These are phyloP conservation scores for Calliopsis andreniformis DNA, from an alignment of 1,140 invertebrate genomes.

Conservation along the genomic window DNA sequence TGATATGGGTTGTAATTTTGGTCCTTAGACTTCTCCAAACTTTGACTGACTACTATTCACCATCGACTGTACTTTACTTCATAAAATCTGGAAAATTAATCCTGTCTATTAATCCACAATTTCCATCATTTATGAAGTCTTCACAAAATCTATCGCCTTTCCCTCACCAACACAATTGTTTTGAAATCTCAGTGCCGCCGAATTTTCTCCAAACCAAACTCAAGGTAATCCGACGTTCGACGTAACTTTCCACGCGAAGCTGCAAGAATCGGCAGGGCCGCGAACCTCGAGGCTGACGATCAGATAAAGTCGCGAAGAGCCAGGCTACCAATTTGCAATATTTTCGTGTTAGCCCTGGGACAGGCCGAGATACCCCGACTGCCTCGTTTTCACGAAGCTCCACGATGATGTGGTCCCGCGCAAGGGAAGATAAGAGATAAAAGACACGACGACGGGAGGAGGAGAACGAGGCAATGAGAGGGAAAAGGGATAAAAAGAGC, in stretches of 20 bases:
- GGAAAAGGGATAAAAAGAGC: conserved; percentile 19
- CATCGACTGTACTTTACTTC: neutral
- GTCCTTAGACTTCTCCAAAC: conserved; percentile 36
- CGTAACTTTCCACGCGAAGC: neutral
- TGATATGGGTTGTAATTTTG: conserved; percentile 25
- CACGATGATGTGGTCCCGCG: conserved; percentile 26
- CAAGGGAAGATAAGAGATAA: conserved; percentile 39
- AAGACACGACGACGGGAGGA: neutral
- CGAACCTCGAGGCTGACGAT: conserved; percentile 14
- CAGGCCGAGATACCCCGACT: conserved; percentile 28
- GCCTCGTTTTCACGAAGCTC: conserved; percentile 39
- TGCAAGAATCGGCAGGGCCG: neutral
- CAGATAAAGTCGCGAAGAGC: conserved; percentile 49
- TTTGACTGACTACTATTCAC: conserved; percentile 5
- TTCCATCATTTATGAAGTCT: too few relatives aligned
- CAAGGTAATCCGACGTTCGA: conserved; percentile 10
- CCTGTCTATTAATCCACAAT: too few relatives aligned
- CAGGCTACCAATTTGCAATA: conserved; percentile 69
- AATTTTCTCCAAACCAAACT: neutral
- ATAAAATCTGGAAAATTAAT: neutral
- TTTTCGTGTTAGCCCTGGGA: conserved; percentile 66
- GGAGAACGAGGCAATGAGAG: neutral
- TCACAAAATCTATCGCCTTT: too few relatives aligned
- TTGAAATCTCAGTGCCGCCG: neutral
- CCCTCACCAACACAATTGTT: neutral